A percentile compares a stretch with the other conserved stretches of the same genome.
Evolutionary conservation across 2,888 invertebrate genomes (phyloP).

Genomic region (Hydropsyche betteni): DNA sequence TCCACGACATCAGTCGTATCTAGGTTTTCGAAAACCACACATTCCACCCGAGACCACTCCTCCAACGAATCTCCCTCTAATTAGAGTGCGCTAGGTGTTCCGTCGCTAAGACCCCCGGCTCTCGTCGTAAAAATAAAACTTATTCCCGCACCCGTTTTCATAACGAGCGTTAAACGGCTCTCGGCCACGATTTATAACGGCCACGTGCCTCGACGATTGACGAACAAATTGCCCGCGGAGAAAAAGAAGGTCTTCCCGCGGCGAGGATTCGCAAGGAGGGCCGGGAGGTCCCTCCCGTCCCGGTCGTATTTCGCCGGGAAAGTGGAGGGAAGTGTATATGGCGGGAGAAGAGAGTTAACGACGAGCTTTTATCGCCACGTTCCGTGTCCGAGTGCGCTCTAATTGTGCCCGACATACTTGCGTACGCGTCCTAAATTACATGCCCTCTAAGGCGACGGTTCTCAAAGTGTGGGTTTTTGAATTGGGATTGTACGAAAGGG

Average conservation of each 20-base stretch:
- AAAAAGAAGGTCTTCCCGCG: no score
- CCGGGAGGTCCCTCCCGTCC: no score
- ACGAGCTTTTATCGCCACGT: slow-evolving; percentile 18
- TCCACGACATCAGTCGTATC: no score
- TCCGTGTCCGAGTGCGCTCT: slow-evolving; percentile 9
- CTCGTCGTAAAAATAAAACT: slow-evolving; percentile 19
- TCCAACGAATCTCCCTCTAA: neutral
- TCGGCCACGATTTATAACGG: slow-evolving; percentile 18
- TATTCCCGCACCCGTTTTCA: slow-evolving; percentile 18
- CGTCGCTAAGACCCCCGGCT: neutral
- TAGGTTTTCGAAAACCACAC: no score
- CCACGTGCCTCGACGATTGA: slow-evolving; percentile 25
- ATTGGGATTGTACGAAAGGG: no score
- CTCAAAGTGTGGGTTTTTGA: no score
- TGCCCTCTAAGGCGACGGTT: no score
- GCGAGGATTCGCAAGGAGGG: no score
- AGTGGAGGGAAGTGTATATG: no score
- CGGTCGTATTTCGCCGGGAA: no score
- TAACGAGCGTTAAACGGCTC: slow-evolving; percentile 37
- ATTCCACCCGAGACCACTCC: no score
- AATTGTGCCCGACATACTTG: slow-evolving; percentile 10
- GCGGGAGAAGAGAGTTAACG: slow-evolving; percentile 12
- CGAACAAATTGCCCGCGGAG: slow-evolving; percentile 15
- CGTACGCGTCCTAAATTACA: no score
- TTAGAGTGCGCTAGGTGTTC: slow-evolving; percentile 4